phyloP scores from a whole-genome alignment of 2,888 invertebrate genomes.

The Polylopha cassiicola region DNA sequence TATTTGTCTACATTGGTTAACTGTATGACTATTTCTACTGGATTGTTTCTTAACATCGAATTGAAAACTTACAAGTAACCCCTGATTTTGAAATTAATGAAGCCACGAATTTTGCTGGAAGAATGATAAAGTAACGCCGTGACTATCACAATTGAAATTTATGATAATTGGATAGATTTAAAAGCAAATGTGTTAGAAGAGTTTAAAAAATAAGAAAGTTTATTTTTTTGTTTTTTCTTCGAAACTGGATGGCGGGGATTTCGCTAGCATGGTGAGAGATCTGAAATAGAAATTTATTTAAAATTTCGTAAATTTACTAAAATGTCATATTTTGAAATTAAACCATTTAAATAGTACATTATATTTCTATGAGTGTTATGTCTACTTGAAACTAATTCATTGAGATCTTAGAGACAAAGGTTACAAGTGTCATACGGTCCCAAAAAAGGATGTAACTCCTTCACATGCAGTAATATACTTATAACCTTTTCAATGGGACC shows the following conservation, averaged over 20 bases:
- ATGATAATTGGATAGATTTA: conserved; percentile 13
- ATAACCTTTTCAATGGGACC: no score
- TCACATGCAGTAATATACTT: no score
- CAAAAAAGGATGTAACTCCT: no score
- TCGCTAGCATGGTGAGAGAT: conserved; percentile 65
- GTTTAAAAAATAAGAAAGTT: conserved; percentile 24
- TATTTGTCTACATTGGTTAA: conserved; percentile 30
- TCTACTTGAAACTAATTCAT: no score
- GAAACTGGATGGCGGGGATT: conserved; percentile 60
- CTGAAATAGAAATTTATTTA: conserved; percentile 45
- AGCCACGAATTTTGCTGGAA: conserved; percentile 18
- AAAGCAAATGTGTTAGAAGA: conserved; percentile 24
- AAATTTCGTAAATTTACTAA: background rate
- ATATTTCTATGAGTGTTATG: no score
- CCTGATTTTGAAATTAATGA: conserved; percentile 7
- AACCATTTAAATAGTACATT: no score
- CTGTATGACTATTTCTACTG: conserved; percentile 17
- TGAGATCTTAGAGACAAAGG: no score
- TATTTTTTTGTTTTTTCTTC: conserved; percentile 58
- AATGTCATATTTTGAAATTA: conserved; percentile 5
- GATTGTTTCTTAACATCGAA: conserved; percentile 8
- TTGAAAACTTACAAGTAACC: conserved; percentile 1
- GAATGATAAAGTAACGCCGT: conserved; percentile 18
- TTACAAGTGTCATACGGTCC: no score
- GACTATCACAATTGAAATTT: conserved; percentile 14